Evolutionary conservation across 1,140 invertebrate species (phyloP).

Genomic region (Pseudobourletiella spinata): DNA sequence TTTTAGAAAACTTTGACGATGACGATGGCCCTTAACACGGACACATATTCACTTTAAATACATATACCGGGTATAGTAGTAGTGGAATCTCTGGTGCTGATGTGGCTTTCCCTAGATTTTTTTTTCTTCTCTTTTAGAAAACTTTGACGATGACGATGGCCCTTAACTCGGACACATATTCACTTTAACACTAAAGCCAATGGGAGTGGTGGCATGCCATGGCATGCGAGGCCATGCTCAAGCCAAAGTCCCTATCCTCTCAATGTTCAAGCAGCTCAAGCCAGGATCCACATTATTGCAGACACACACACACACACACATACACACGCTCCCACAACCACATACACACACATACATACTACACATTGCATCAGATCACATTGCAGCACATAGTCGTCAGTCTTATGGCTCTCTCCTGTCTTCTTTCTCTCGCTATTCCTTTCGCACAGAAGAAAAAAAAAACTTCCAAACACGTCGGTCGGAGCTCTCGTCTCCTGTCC

Average conservation of each 20-base stretch:
- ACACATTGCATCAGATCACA: constrained; percentile 1
- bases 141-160: constrained; percentile 10
- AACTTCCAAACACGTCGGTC: too few relatives aligned
- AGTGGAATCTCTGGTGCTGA: constrained; percentile 4
- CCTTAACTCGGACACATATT: not conserved
- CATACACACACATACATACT: too few relatives aligned
- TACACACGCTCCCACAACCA: too few relatives aligned
- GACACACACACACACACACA: too few relatives aligned
- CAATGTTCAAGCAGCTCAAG: too few relatives aligned
- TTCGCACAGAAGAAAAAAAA: too few relatives aligned
- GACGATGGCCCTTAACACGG: constrained; percentile 9
- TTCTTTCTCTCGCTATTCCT: not conserved
- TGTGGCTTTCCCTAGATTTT: too few relatives aligned
- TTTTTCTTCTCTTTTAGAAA: constrained; percentile 9
- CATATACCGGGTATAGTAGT: too few relatives aligned
- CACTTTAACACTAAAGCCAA: constrained; percentile 9
- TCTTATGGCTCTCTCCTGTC: not conserved
- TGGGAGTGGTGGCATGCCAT: not conserved
- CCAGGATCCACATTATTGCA: too few relatives aligned
- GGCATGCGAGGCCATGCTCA: too few relatives aligned
- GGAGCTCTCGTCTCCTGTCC: not conserved
- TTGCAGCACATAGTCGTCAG: constrained; percentile 5
- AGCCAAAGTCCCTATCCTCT: too few relatives aligned
- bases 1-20: constrained; percentile 8
- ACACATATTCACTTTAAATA: not conserved